These are phyloP conservation scores for Siphonodentalium dalli DNA, from an alignment of 2,888 invertebrate species.

Conservation along the genomic window DNA sequence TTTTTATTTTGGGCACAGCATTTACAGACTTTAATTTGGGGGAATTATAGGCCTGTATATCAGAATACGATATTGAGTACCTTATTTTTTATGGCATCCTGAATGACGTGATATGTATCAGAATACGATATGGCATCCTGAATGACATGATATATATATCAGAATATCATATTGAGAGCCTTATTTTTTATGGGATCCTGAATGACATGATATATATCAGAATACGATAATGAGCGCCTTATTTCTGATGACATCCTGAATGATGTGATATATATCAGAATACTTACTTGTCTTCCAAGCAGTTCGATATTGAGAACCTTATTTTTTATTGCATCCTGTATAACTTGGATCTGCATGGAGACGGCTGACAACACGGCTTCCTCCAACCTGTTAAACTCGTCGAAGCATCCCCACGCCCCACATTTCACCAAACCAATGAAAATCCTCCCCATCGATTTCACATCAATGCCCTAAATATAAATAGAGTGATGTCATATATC, in stretches of 20 bases:
- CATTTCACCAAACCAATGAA: constrained; percentile 87
- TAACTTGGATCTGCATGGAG: constrained; percentile 91
- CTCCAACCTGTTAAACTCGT: constrained; percentile 97
- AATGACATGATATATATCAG: not conserved
- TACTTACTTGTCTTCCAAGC: constrained; percentile 65
- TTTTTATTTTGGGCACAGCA: too few species aligned
- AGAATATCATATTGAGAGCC: too few species aligned
- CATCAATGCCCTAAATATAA: constrained; percentile 82
- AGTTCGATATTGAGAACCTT: constrained; percentile 67
- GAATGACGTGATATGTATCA: not conserved
- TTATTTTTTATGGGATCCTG: too few species aligned
- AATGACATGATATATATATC: not conserved
- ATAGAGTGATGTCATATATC: not conserved
- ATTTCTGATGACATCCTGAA: not conserved
- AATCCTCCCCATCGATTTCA: constrained; percentile 92
- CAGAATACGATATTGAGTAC: too few species aligned
- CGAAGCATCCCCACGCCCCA: constrained; percentile 96
- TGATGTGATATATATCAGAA: not conserved
- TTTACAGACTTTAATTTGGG: too few species aligned
- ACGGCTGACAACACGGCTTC: constrained; percentile 93
- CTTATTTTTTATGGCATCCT: too few species aligned
- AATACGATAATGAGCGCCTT: not conserved
- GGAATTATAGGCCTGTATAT: too few species aligned
- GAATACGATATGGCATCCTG: not conserved
- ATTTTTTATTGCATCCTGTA: constrained; percentile 82